Evolutionary conservation across 2,113 vertebrate species (phyloP), one percentile per base, ranked within the genome.

Genomic region (Amphiprion ocellaris): DNA sequence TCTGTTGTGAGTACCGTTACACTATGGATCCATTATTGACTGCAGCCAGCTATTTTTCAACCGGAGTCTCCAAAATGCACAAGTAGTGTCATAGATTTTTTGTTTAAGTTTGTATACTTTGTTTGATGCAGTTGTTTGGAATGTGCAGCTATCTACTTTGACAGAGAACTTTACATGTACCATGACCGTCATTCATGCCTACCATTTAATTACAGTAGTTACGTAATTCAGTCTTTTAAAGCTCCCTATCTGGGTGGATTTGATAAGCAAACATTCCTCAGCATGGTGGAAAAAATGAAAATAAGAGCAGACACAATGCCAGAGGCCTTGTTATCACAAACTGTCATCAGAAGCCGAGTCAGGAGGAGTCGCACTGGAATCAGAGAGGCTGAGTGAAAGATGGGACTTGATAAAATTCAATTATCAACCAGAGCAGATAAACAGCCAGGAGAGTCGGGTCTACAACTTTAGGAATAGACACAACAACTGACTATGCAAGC

Each of bases 401-500:
- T 67, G 55, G 12, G 70, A 67, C 64, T 28, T 41, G 89, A 83
- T 76, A 75, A 50, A 66, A 54, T 58, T 77, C 58, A 69, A 76
- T 41, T 74, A 52, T 73, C 59, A 82, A 59, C 26, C 17, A 23
- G 64, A 68, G 59, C n/a, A 52, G 81, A 88, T 74, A 82, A 83
- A 79, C 71, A 62, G 24, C 47, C 59, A 64, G 54, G 47, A 81
- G 56, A 60, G 28, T 67, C 62, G 19, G 77, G 59, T 67, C 24
- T 26, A 64, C 39, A 58, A 46, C n/a, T 23, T 17, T 33, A 12
- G 77, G 60, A 76, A 66, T 16, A 87, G 91, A 93, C 92, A 91
- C 69, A 94, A 93, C 88, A 93, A 70, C 21, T 9, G 68, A 49
- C 53, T 70, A 49, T 71, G 55, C 59, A 90, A 88, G 87, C 63